Evolutionary conservation across 2,113 vertebrate species (phyloP), one percentile per base, ranked within the genome.

Genomic region (Albula glossodonta): DNA sequence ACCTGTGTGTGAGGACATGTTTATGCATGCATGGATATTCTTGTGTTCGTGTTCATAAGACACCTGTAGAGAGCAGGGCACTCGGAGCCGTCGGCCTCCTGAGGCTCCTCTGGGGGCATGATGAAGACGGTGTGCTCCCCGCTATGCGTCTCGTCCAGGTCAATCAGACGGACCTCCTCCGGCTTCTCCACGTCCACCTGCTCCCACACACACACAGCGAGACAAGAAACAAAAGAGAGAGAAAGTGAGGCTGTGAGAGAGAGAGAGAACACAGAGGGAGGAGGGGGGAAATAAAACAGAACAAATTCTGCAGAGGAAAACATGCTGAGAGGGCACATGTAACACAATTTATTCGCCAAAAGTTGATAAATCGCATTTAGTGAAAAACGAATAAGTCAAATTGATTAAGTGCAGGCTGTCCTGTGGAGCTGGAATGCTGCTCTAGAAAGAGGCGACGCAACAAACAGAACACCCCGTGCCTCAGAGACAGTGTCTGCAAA

Each of bases 101-200:
- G 93, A 0, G 97, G 97, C 11, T 97, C 96, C 86, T 99, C 97
- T 0, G 97, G 97, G 0, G 98, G 97, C 83, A 97, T 98, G 92
- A 99, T 98, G 84, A 99, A 98, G 51, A 99, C 97, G 0, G 98
- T 99, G 93, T 98, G 97, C 22, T 99, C 98, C 0, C 96, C 97
- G 0, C 97, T 93, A 0, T 96, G 96, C 0, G 94, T 93, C 85
- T 98, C 98, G 0, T 99, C 97, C 89, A 98, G 91, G 52, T 98
- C 97, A 7, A 98, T 94, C 77, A 99, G 90, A 0, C 96, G 91
- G 0, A 94, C 85, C 0, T 96, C 94, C 89, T 98, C 97, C 0
- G 97, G 95, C 89, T 97, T 97, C 91, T 98, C 98, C 92, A 97
- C 97, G 0, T 98, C 98, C 17, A 95, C 96, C 94, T 97, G 96